Evolutionary conservation across 1,140 invertebrate species (phyloP), one percentile per base, ranked within the genome.

Genomic region (Pectinophora gossypiella): DNA sequence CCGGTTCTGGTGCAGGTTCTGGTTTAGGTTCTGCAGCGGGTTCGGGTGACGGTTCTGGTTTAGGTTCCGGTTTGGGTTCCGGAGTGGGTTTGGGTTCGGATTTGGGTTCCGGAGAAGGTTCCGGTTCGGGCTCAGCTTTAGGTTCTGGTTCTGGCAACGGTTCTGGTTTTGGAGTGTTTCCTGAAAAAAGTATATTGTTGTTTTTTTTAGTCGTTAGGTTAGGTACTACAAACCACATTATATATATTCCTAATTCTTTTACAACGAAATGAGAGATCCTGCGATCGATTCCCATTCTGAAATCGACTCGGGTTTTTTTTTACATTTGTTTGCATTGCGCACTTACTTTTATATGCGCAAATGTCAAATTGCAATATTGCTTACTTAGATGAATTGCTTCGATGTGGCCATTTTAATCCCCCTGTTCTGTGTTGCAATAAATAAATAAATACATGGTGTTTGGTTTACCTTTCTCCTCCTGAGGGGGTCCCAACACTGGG

Each of bases 401-500:
- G n/a, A n/a, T n/a, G n/a, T n/a, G n/a, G n/a, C n/a, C n/a, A n/a
- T n/a, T n/a, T n/a, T n/a, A n/a, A n/a, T n/a, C n/a, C n/a, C n/a
- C n/a, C n/a, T n/a, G n/a, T n/a, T n/a, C n/a, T n/a, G n/a, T n/a
- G n/a, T n/a, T n/a, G n/a, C n/a, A n/a, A n/a, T n/a, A n/a, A n/a
- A n/a, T n/a, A n/a, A n/a, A n/a, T n/a, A n/a, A n/a, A n/a, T n/a
- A n/a, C n/a, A n/a, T n/a, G n/a, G n/a, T n/a, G n/a, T n/a, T 23
- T 38, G 13, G 61, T 63, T 78, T 57, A 84, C 77, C 53, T 59
- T 68, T 66, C 5, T 51, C 48, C 27, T 65, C 66, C 12, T 76
- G 42, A 10, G 75, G 68, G 4, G 91, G 91, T 42, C 90, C 89
- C 10, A 93, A 86, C 10, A 91, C 87, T 0, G 95, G 95, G 70